A percentile compares a stretch with the other conserved stretches of the same genome.
Conservation (phyloP, 1,140 invertebrate genomes). For the Argopecten irradians region DNA sequence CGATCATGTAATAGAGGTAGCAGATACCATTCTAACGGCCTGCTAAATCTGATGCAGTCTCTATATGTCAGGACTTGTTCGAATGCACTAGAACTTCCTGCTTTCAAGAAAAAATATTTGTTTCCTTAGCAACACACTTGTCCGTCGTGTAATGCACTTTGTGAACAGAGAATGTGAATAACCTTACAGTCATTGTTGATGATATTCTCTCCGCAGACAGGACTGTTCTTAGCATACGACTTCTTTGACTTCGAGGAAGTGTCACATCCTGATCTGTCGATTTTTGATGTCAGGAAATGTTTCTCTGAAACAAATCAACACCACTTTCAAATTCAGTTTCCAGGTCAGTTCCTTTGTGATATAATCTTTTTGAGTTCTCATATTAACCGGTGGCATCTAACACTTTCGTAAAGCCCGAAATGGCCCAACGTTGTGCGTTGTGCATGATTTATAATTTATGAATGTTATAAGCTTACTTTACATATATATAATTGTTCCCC, state of each 20-base stretch:
- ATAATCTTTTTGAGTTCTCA: neutral
- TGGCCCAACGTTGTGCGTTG: too few relatives aligned
- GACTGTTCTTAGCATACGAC: slow-evolving; percentile 53
- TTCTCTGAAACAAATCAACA: slow-evolving; percentile 52
- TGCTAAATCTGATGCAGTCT: neutral
- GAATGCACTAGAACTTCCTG: neutral
- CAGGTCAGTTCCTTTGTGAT: slow-evolving; percentile 43
- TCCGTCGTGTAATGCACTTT: neutral
- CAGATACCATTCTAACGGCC: too few relatives aligned
- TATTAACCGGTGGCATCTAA: neutral
- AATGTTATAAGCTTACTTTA: too few relatives aligned
- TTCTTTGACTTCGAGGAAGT: slow-evolving; percentile 58
- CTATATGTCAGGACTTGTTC: neutral
- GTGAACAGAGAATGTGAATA: neutral
- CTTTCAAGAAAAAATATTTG: neutral
- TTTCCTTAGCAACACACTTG: neutral
- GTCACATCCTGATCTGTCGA: slow-evolving; percentile 35
- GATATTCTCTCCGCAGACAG: slow-evolving; percentile 44
- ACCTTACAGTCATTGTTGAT: neutral
- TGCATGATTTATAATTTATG: too few relatives aligned
- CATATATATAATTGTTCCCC: too few relatives aligned
- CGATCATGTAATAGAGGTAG: too few relatives aligned
- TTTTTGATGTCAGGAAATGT: slow-evolving; percentile 58
- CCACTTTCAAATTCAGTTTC: slow-evolving; percentile 55
- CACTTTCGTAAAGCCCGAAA: too few relatives aligned